Evolutionary conservation across 1,140 invertebrate species (phyloP), one percentile per base, ranked within the genome.

Genomic region (Ylistrum balloti): DNA sequence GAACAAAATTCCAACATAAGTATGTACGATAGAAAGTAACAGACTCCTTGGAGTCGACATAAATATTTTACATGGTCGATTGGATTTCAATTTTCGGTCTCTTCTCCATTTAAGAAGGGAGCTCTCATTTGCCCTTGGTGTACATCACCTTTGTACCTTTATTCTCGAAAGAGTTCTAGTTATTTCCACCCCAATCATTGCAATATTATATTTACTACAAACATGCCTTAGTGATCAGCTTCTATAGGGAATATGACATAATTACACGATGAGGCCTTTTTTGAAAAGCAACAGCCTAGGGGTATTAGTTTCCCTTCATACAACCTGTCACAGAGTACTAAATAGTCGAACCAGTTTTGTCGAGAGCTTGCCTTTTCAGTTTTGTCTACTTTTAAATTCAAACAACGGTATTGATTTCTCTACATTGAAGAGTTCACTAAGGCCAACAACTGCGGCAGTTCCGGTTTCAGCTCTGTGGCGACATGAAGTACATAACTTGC

Each of bases 41-140:
- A 91, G 90, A 91, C 90, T 86, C 45, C 20, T 10, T 74, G 90
- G 90, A 91, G 90, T 89, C 90, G 89, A 38, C 56, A 85, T 85
- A 86, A 89, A 89, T 56, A 89, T 88, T 56, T 85, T 89, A 33
- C 86, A 91, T 38, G 90, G 88, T 41, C 88, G 90, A 91, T 91
- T 91, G 88, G 89, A 89, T 91, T 91, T 89, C 90, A 87, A 89
- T 88, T 91, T 88, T 89, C 86, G 33, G 86, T 87, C 87, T 87
- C 90, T 89, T 89, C 90, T 91, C 88, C 33, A 85, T 86, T 91
- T 91, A 74, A 74, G 56, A 74, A 74, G 41, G 17, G 56, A 74
- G n/a, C 56, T 74, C 56, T 87, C 88, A 56, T 88, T 87, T 91
- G 87, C 56, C 88, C 90, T 91, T 91, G 48, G 88, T 88, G 35